A percentile compares a stretch with the other conserved stretches of the same genome.
Evolutionary conservation across 2,888 invertebrate genomes (phyloP).

Genomic region (Diadegma fenestrale): DNA sequence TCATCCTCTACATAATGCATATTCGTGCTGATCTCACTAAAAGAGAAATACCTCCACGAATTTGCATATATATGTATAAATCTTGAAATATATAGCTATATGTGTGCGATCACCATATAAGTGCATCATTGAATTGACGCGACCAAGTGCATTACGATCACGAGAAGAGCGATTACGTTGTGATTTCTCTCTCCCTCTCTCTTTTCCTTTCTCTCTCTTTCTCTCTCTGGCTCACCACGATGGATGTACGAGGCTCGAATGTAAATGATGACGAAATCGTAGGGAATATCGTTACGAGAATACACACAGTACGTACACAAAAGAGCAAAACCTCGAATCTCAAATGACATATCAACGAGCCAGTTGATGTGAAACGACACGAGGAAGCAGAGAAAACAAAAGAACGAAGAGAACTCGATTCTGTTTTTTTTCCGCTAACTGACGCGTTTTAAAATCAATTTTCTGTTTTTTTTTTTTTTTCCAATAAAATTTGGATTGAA

Average conservation of each 20-base stretch:
- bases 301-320: conserved; percentile 8
- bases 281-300: conserved; percentile 31
- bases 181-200: conserved; percentile 36
- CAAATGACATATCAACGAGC: conserved; percentile 56
- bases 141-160: conserved; percentile 61
- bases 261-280: conserved; percentile 71
- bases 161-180: conserved; percentile 64
- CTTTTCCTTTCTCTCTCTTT: not conserved
- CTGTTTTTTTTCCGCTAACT: not conserved
- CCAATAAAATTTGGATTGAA: too few relatives aligned
- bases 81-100: not conserved
- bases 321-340: conserved; percentile 38
- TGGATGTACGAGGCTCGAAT: conserved; percentile 68
- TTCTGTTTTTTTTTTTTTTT: not conserved
- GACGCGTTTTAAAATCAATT: not conserved
- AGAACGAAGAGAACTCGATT: not conserved
- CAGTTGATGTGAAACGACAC: conserved; percentile 48
- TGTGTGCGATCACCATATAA: conserved; percentile 39
- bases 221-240: conserved; percentile 8
- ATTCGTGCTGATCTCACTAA: conserved; percentile 49
- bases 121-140: conserved; percentile 61
- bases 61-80: conserved; percentile 33
- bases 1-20: conserved; percentile 60
- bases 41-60: conserved; percentile 33
- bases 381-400: conserved; percentile 24